These are phyloP conservation scores for Phainopepla nitens DNA, from an alignment of 2,113 vertebrate genomes.

Conservation along the genomic window DNA sequence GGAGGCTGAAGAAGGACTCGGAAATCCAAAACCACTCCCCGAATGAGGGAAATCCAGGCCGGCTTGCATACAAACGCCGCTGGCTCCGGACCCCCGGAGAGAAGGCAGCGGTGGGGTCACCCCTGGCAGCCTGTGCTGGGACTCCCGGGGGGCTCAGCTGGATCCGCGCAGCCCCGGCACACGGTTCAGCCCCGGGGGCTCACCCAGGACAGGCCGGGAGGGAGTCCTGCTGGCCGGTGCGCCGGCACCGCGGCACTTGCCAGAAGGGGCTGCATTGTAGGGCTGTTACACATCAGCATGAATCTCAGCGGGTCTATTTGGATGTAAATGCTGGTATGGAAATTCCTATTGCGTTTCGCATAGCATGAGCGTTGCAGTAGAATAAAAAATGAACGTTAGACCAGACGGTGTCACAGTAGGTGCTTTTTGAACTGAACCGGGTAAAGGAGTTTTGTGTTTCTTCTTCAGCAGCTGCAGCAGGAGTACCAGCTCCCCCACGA, in stretches of 20 bases:
- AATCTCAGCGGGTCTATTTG: constrained; percentile 27
- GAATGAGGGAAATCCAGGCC: neutral
- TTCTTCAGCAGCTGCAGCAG: constrained; percentile 3
- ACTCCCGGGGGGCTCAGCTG: neutral
- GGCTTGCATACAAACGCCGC: neutral
- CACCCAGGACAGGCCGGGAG: neutral
- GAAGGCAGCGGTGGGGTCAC: neutral
- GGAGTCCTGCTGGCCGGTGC: neutral
- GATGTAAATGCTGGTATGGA: constrained; percentile 46
- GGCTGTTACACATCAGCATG: neutral
- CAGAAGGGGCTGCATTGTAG: neutral
- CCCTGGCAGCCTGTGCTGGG: neutral
- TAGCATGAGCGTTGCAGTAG: constrained; percentile 4
- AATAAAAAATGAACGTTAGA: constrained; percentile 45
- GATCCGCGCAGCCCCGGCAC: neutral
- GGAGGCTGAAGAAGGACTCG: no score
- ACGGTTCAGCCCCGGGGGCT: neutral
- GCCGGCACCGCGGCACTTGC: neutral
- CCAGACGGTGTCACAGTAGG: constrained; percentile 46
- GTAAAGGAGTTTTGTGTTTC: constrained; percentile 43
- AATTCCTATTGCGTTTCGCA: constrained; percentile 33
- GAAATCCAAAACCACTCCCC: neutral
- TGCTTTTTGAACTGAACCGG: constrained; percentile 34
- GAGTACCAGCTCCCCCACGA: constrained; percentile 26
- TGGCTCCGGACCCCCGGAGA: neutral